Evolutionary conservation across 2,797 vertebrate species (phyloP).

Genomic region (Lophura swinhoii): DNA sequence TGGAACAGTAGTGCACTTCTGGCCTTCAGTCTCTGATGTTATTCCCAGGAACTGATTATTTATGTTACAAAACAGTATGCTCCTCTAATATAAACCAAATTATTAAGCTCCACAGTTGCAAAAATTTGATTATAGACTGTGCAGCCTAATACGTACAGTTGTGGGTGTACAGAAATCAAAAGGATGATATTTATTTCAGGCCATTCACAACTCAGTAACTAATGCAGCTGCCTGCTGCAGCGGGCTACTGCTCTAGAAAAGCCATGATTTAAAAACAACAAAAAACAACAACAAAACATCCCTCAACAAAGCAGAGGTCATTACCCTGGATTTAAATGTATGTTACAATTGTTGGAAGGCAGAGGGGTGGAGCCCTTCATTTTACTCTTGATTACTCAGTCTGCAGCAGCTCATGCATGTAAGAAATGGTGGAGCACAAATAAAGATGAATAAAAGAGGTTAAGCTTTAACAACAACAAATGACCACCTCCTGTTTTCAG

Average conservation of each 20-base stretch:
- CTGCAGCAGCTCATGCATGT: conserved; percentile 57
- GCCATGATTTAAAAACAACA: background rate
- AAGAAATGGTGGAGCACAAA: conserved; percentile 50
- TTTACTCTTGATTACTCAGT: conserved; percentile 60
- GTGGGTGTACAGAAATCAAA: background rate
- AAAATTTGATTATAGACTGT: background rate
- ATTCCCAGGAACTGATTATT: background rate
- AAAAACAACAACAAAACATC: background rate
- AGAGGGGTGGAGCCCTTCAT: conserved; percentile 30
- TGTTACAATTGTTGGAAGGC: conserved; percentile 52
- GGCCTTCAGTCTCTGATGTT: background rate
- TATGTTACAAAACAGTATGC: background rate
- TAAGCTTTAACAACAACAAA: conserved; percentile 69
- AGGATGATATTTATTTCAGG: background rate
- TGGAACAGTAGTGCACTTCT: background rate
- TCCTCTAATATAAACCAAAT: background rate
- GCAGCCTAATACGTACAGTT: background rate
- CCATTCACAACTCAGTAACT: background rate
- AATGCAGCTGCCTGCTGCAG: background rate
- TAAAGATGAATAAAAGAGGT: conserved; percentile 63
- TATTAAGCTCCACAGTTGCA: background rate
- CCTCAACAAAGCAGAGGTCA: conserved; percentile 14
- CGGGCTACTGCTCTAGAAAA: conserved; percentile 36
- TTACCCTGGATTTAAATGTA: conserved; percentile 65
- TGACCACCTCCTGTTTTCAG: conserved; percentile 74